Base-by-base conservation (phyloP, 92 coral and sea anemone species). In the Nematostella vectensis region DNA sequence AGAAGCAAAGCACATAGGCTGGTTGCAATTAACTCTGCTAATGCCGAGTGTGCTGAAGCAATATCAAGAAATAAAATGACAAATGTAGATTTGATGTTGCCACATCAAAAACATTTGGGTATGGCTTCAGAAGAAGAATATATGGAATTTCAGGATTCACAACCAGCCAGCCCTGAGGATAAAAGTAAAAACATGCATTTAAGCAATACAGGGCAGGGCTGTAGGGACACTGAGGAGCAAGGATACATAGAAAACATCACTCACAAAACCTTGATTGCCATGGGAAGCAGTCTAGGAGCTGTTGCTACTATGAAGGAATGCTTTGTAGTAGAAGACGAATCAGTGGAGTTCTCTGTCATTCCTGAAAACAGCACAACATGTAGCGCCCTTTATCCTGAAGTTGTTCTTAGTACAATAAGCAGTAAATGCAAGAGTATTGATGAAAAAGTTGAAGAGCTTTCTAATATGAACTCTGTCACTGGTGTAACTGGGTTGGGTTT, bases 221-320 rank as follows among this genome's bases (percentile, higher is more conserved):
- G 40, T 33, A 6, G 6, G 40, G 51, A 45, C 23, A 45, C 9
- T 10, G 18, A 4, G 9, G 51, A 45, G 4, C 9, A 45, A 45
- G 15, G 15, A 8, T 36, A 8, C 15, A 36, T 8, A 15, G 42
- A 36, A 36, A 17, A 45, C 18, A 19, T 10, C 12, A 45, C 21
- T 8, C 51, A 6, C 51, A 45, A 45, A 45, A 33, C 40, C 8
- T 33, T 33, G 15, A 31, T 27, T 17, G 51, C 16, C 40, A 44
- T 0, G 30, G 22, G 63, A 33, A 16, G 49, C 63, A 58, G 38
- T 39, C 13, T 17, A 24, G 50, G 51, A 11, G 17, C 50, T 58
- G 26, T 58, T 19, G 63, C 27, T 27, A 27, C 63, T 21, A 38
- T 24, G 36, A 40, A 58, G 40, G 63, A 58, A 3, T 37, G 63